These are phyloP conservation scores for Cathartes aura DNA, from an alignment of 2,113 vertebrate genomes.

Conservation along the genomic window DNA sequence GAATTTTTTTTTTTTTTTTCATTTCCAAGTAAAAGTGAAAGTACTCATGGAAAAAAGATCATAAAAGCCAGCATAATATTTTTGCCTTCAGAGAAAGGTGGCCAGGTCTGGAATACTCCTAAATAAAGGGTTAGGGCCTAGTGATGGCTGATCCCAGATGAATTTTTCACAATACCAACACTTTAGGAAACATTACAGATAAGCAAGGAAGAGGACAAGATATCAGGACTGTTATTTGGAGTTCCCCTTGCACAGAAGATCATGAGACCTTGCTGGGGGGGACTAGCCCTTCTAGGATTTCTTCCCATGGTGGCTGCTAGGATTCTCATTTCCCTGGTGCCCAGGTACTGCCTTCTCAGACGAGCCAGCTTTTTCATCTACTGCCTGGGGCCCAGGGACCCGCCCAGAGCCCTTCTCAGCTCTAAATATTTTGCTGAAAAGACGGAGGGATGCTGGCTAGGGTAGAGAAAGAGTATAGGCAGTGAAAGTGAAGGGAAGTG, in stretches of 20 bases:
- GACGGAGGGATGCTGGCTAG: background rate
- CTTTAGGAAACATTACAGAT: background rate
- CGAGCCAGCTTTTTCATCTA: background rate
- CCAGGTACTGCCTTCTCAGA: background rate
- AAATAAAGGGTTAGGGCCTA: background rate
- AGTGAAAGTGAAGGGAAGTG: background rate
- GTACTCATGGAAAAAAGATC: background rate
- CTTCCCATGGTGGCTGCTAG: background rate
- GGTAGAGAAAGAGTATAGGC: background rate
- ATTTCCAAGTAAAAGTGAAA: background rate
- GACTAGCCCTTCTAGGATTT: background rate
- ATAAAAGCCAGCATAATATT: background rate
- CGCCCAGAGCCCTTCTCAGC: background rate
- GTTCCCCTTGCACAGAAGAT: background rate
- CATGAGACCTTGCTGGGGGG: background rate
- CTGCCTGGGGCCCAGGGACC: background rate
- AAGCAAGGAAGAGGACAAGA: background rate
- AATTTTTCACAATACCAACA: background rate
- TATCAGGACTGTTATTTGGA: background rate
- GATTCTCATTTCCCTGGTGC: background rate
- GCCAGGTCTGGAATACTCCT: background rate
- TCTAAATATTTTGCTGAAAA: background rate
- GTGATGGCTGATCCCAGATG: background rate
- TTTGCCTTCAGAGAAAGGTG: background rate
- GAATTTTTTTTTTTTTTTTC: too few relatives aligned